Percentiles rank a stretch among this genome's conserved stretches.
Evolutionary conservation across 2,113 vertebrate genomes (phyloP).

Genomic region (Scomber colias): DNA sequence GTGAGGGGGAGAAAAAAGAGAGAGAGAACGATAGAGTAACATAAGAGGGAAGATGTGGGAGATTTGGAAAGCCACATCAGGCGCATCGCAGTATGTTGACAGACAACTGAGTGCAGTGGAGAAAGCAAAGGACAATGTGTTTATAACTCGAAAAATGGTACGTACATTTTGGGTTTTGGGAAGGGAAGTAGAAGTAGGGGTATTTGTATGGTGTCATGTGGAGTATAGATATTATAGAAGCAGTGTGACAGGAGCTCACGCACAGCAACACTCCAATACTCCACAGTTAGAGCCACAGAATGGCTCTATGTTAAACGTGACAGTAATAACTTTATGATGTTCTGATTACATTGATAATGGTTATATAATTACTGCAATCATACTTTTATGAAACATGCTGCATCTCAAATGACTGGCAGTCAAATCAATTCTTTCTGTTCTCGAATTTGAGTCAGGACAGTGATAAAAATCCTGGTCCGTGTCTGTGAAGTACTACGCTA

Average conservation of each 20-base stretch:
- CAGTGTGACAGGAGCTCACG: too few species aligned
- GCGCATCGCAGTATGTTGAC: constrained; percentile 35
- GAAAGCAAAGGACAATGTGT: constrained; percentile 30
- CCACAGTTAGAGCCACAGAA: neutral
- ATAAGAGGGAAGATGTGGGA: constrained; percentile 57
- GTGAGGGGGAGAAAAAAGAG: constrained; percentile 1
- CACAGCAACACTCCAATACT: neutral
- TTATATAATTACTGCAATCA: too few species aligned
- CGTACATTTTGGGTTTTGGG: constrained; percentile 10
- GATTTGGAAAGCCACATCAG: constrained; percentile 56
- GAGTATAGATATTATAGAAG: neutral
- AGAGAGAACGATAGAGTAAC: neutral
- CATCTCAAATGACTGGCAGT: too few species aligned
- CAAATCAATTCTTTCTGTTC: too few species aligned
- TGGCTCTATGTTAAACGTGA: too few species aligned
- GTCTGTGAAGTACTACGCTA: neutral
- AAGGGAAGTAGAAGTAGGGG: neutral
- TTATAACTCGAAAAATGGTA: constrained; percentile 62
- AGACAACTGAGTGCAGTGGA: constrained; percentile 43
- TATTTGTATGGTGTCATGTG: neutral
- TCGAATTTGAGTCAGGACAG: too few species aligned
- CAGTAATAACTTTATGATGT: too few species aligned
- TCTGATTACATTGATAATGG: too few species aligned
- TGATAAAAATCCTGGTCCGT: too few species aligned
- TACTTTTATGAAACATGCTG: too few species aligned